These are phyloP conservation scores for Heliconius hortense DNA, from an alignment of 2,888 invertebrate genomes.

Conservation along the genomic window DNA sequence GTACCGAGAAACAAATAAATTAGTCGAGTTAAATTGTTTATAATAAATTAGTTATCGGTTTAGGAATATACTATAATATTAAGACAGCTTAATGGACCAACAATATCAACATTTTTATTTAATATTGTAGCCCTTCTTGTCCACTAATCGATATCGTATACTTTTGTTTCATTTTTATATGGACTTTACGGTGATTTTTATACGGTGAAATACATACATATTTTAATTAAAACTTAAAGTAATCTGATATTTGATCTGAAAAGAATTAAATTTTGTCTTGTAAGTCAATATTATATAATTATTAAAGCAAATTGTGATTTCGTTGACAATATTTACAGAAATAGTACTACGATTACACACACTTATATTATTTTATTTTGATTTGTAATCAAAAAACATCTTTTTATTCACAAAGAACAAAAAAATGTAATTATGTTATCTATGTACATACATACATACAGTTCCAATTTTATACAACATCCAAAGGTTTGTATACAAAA, in stretches of 20 bases:
- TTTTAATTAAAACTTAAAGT: no score
- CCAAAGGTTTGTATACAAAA: conserved; percentile 18
- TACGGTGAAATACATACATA: no score
- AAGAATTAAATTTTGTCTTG: background rate
- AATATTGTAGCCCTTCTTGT: background rate
- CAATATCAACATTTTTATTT: background rate
- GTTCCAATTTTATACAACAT: background rate
- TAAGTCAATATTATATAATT: background rate
- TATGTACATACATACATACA: background rate
- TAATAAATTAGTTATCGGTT: background rate
- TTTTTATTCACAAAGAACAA: background rate
- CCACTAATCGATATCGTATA: no score
- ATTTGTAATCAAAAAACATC: no score
- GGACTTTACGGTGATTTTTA: no score
- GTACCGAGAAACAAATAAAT: background rate
- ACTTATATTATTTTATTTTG: no score
- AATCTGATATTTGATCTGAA: no score
- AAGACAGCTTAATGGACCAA: background rate
- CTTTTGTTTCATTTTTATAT: no score
- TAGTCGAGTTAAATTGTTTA: background rate
- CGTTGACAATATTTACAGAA: background rate
- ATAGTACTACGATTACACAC: no score
- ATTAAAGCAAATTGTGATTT: background rate
- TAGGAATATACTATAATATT: background rate
- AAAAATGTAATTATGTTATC: background rate